Evolutionary conservation across 1,140 invertebrate genomes (phyloP), one percentile per base, ranked within the genome.

Genomic region (Magallana gigas): DNA sequence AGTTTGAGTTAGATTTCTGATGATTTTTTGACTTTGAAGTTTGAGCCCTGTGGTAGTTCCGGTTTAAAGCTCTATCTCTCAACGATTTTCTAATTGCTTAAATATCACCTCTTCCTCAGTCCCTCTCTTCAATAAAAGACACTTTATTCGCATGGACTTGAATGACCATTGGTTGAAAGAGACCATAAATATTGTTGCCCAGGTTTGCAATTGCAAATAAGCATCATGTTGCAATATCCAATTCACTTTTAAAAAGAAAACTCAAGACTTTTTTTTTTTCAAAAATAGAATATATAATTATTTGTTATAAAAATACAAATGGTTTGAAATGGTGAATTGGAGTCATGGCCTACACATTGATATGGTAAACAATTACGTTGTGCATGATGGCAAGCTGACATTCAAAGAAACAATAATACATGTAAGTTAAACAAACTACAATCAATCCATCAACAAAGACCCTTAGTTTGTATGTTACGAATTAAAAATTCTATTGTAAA

Each of bases 251-350:
- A 48, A 12, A 71, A 8, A 76, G 23, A 76, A 76, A 76, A 76
- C 23, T 29, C 2, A 8, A 29, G 23, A 76, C 23, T 23, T 23
- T 48, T 48, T 36, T 36, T 36, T 48, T 48, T 76, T 76, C 23
- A 76, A 76, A 76, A 76, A 76, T 76, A 76, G 68, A 76, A 29
- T 76, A 76, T 76, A 76, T 48, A 48, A 48, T 48, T 48, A 48
- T 76, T 76, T 76, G 68, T 76, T 76, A 76, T 76, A 76, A 76
- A 76, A 76, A 76, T 76, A 76, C 68, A 76, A 76, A 76, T 76
- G 18, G 68, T 76, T 48, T 76, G 68, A 76, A 76, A 76, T 76
- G 36, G 68, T 76, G 68, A 18, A 29, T 76, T 76, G 23, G 23
- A 48, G 12, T 76, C 23, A 18, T 76, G 23, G 36, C 68, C 36